A percentile compares a stretch with the other conserved stretches of the same genome.
phyloP scores from a whole-genome alignment of 2,113 vertebrate species.

The Noctilio leporinus region DNA sequence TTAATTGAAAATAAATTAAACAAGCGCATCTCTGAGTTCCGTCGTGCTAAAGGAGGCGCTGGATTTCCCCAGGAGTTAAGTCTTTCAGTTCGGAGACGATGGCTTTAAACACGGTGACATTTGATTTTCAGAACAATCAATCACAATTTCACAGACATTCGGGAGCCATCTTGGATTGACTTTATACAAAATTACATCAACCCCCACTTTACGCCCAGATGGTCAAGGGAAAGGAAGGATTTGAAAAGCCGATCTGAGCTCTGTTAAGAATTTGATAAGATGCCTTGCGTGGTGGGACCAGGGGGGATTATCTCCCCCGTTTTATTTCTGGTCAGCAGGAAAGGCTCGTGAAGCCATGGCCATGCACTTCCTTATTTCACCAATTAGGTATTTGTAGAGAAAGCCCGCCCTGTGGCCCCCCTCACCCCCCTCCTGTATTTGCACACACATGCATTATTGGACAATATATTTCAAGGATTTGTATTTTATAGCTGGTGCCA shows the following conservation, averaged over 20 bases:
- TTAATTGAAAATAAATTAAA: slow-evolving; percentile 72
- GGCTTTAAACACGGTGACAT: slow-evolving; percentile 49
- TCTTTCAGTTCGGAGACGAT: slow-evolving; percentile 37
- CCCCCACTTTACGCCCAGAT: neutral
- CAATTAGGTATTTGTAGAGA: neutral
- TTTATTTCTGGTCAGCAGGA: neutral
- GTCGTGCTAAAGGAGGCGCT: slow-evolving; percentile 58
- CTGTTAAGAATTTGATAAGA: neutral
- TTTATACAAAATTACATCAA: slow-evolving; percentile 19
- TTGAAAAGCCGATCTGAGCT: neutral
- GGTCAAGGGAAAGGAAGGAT: neutral
- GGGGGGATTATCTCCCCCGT: neutral
- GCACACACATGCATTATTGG: neutral
- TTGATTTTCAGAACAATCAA: slow-evolving; percentile 57
- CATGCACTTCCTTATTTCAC: neutral
- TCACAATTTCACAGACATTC: slow-evolving; percentile 52
- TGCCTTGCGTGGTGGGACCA: neutral
- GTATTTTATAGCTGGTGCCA: neutral
- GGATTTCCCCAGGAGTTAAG: slow-evolving; percentile 55
- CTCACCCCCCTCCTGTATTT: neutral
- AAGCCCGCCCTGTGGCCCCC: neutral
- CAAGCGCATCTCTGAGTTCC: slow-evolving; percentile 34
- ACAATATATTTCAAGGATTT: neutral
- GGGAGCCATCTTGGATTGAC: slow-evolving; percentile 13
- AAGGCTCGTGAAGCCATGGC: neutral